Base-by-base conservation (phyloP, 2,888 invertebrate species). In the Pterostichus niger region DNA sequence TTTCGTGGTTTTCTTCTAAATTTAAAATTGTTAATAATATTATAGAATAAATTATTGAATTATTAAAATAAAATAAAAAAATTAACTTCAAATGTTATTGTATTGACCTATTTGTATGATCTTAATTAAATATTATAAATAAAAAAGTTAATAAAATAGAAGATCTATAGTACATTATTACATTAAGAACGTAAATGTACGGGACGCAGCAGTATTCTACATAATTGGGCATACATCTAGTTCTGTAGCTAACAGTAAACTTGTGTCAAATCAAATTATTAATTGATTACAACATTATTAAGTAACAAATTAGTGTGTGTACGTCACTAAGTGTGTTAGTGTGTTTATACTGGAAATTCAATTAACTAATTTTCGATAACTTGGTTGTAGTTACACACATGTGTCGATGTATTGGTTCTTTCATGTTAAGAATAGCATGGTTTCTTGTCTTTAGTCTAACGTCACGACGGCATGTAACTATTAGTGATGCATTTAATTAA, bases 301-400 rank as follows among this genome's bases (percentile, higher is more conserved):
- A 71, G 44, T 40, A 71, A 71, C 68, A 71, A 71, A 71, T 71
- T 71, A 71, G 68, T 71, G 13, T 71, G 17, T 71, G 68, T 71
- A 40, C 68, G 40, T 40, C 68, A 15, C 44, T 44, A 44, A 71
- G 17, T 71, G 44, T 71, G 68, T 71, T 40, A 71, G 44, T 71
- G 44, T 44, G 68, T 71, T 4, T 71, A 17, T 44, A 40, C 13
- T 44, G 44, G 68, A 17, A 71, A 71, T 44, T 71, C 68, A 71
- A 71, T 71, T 71, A 71, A 2, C 44, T 71, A 17, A 71, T 71
- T 71, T 44, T 71, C 68, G 68, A 35, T 44, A 71, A 71, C 68
- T 44, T 71, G 40, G 17, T 71, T 71, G 15, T 40, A 44, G 24
- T 24, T 44, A 11, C 17, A 15, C 40, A 33, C 7, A 71, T 33